phyloP scores from a whole-genome alignment of 2,113 vertebrate species.

The Leucopternis melanops region DNA sequence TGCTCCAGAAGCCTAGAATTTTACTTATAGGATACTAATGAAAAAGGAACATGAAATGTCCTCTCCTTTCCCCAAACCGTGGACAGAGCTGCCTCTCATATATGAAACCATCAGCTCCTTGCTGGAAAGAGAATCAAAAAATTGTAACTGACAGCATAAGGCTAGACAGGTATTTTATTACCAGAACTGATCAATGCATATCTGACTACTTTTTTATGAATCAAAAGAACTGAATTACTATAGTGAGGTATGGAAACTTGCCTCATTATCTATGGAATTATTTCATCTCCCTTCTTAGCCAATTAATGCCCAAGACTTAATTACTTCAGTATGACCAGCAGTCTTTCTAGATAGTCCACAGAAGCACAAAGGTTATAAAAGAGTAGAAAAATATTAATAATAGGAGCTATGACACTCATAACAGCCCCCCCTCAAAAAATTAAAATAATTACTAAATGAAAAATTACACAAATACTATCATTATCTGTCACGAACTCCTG shows the following conservation, averaged over 20 bases:
- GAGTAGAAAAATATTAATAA: not conserved
- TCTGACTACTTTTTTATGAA: not conserved
- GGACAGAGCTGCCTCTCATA: not conserved
- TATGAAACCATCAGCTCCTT: not conserved
- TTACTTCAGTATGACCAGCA: not conserved
- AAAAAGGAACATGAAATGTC: not conserved
- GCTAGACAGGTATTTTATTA: not conserved
- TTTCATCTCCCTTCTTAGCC: not conserved
- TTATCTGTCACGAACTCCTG: not conserved
- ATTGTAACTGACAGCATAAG: not conserved
- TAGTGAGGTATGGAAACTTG: not conserved
- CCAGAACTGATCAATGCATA: not conserved
- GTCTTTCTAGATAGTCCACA: not conserved
- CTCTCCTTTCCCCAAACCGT: not conserved
- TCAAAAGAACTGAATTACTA: not conserved
- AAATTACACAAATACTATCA: not conserved
- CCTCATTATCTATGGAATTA: not conserved
- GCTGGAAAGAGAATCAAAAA: not conserved
- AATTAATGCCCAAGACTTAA: not conserved
- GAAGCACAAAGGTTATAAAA: not conserved
- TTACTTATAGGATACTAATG: fast-evolving
- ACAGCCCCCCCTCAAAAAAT: not conserved
- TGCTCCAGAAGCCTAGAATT: not conserved
- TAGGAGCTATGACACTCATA: not conserved
- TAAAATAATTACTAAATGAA: not conserved